A percentile compares a stretch with the other conserved stretches of the same genome.
Conservation (phyloP, 2,797 vertebrate genomes). For the Gobionotothen gibberifrons region DNA sequence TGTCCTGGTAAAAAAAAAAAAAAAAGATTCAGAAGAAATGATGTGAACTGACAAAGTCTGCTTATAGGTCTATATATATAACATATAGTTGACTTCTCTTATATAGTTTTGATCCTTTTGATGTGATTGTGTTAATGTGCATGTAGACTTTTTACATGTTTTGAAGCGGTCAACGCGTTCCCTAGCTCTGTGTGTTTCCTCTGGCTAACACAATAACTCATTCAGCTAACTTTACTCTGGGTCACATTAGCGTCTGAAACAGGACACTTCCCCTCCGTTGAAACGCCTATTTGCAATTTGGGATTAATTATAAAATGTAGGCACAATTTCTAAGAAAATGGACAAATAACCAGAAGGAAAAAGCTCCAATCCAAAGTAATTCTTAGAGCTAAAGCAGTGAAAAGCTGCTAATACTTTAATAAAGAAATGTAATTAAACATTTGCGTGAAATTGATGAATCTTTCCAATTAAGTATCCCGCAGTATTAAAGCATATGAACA, state of each 20-base stretch:
- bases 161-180: not conserved
- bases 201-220: not conserved
- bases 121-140: constrained; percentile 10
- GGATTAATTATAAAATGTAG: not conserved
- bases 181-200: not conserved
- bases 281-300: not conserved
- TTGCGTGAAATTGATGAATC: not conserved
- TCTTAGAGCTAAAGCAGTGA: not conserved
- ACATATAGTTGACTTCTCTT: not conserved
- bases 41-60: not conserved
- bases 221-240: not conserved
- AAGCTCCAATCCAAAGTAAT: not conserved
- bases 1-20: not conserved
- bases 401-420: not conserved
- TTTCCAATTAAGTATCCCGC: not conserved
- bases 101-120: constrained; percentile 4
- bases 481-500: not conserved
- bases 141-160: constrained; percentile 10
- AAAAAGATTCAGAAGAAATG: not conserved
- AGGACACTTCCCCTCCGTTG: not conserved
- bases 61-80: not conserved
- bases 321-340: not conserved
- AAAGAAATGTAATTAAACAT: too few relatives aligned
- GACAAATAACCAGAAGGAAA: not conserved
- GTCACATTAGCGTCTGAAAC: not conserved